phyloP scores from a whole-genome alignment of 2,113 vertebrate species.

The Pagrus major region DNA sequence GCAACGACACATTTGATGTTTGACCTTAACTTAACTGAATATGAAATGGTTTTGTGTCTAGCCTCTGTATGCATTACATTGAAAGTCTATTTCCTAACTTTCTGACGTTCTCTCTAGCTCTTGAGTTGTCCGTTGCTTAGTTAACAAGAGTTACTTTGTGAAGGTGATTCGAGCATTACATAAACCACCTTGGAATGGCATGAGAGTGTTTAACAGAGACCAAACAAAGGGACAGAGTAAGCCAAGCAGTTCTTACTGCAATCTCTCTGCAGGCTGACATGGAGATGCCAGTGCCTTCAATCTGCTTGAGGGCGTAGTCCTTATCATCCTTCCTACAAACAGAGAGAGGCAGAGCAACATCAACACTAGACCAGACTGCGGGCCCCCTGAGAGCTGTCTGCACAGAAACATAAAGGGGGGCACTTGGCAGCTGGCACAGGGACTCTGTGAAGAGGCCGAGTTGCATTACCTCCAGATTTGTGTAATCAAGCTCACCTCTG shows the following conservation, averaged over 20 bases:
- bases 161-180: slow-evolving; percentile 32
- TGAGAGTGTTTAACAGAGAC: slow-evolving; percentile 46
- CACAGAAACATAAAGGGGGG: slow-evolving; percentile 61
- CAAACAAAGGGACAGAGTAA: slow-evolving; percentile 75
- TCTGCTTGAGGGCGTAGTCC: slow-evolving; percentile 99
- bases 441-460: slow-evolving; percentile 56
- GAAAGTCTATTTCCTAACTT: background rate
- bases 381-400: slow-evolving; percentile 54
- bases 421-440: slow-evolving; percentile 69
- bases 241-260: slow-evolving; percentile 89
- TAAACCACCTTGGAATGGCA: slow-evolving; percentile 24
- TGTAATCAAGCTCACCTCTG: slow-evolving; percentile 82
- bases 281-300: slow-evolving; percentile 99
- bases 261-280: slow-evolving; percentile 99
- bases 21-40: too few relatives aligned
- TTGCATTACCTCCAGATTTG: slow-evolving; percentile 77
- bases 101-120: background rate
- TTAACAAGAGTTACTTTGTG: slow-evolving; percentile 13
- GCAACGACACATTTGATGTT: background rate
- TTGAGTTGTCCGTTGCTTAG: background rate
- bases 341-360: slow-evolving; percentile 73
- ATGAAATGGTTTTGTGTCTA: background rate
- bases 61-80: background rate
- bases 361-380: slow-evolving; percentile 64
- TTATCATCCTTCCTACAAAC: slow-evolving; percentile 98